Evolutionary conservation across 2,113 vertebrate genomes (phyloP).

Genomic region (Oncorhynchus kisutch): DNA sequence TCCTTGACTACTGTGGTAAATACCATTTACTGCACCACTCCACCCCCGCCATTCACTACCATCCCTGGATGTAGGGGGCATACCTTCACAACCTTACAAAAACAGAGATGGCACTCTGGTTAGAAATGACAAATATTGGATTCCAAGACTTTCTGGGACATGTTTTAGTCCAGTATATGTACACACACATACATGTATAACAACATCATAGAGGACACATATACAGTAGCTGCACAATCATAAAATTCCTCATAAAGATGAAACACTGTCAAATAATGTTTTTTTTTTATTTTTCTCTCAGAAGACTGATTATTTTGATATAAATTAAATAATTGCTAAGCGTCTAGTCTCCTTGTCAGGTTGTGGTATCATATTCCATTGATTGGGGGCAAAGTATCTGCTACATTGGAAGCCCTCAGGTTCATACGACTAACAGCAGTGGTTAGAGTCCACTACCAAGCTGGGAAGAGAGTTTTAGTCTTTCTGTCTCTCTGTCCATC

Average conservation of each 20-base stretch:
- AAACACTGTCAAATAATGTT: neutral
- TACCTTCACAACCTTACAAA: too few relatives aligned
- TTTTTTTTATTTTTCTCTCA: neutral
- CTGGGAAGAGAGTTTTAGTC: neutral
- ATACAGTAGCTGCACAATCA: neutral
- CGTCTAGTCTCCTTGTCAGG: neutral
- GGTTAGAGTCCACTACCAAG: neutral
- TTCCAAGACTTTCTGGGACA: too few relatives aligned
- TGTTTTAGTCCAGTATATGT: neutral
- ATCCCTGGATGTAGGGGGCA: too few relatives aligned
- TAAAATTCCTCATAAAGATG: neutral
- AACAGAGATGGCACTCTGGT: too few relatives aligned
- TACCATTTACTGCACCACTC: too few relatives aligned
- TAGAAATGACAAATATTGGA: too few relatives aligned
- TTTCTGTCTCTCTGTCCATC: neutral
- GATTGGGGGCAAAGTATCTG: neutral
- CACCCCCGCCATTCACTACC: too few relatives aligned
- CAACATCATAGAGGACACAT: neutral
- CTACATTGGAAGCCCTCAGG: too few relatives aligned
- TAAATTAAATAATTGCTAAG: neutral
- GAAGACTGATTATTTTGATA: neutral
- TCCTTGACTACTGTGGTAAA: too few relatives aligned
- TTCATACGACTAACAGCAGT: too few relatives aligned
- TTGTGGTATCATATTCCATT: neutral
- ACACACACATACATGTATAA: neutral